A percentile compares a stretch with the other conserved stretches of the same genome.
phyloP scores from a whole-genome alignment of 2,797 vertebrate genomes.

The Etheostoma nigrum region DNA sequence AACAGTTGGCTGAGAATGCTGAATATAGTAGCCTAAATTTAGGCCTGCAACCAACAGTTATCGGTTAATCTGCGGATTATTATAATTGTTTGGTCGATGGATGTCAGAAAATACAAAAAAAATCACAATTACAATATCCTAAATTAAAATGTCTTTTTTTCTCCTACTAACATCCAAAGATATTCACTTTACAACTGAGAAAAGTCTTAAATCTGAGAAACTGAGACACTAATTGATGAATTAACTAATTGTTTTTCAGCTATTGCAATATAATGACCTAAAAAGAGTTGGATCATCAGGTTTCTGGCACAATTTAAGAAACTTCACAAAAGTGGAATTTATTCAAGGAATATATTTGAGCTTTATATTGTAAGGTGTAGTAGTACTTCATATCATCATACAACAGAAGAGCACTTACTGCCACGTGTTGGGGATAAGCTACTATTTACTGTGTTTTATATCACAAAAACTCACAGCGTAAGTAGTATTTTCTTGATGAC shows the following conservation, averaged over 20 bases:
- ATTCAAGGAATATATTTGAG: neutral
- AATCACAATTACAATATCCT: neutral
- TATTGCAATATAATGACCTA: neutral
- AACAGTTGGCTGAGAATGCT: neutral
- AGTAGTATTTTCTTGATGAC: slow-evolving; percentile 12
- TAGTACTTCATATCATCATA: neutral
- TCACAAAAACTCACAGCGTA: slow-evolving; percentile 1
- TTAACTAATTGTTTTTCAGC: neutral
- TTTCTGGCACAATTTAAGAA: neutral
- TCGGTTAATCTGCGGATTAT: neutral
- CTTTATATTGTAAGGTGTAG: neutral
- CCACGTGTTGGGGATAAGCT: neutral
- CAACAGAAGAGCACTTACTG: neutral
- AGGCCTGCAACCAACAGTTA: neutral
- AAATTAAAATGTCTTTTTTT: neutral
- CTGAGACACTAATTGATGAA: neutral
- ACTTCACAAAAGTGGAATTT: neutral
- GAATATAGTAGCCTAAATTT: neutral
- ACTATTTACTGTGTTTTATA: neutral
- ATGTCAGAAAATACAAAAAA: neutral
- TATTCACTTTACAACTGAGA: neutral
- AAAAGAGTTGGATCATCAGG: neutral
- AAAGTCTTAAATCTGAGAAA: too few species aligned
- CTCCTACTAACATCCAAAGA: neutral
- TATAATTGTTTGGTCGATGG: neutral